Percentiles rank a stretch among this genome's conserved stretches.
Evolutionary conservation across 2,888 invertebrate species (phyloP).

Genomic region (Holacanthella duospinosa): DNA sequence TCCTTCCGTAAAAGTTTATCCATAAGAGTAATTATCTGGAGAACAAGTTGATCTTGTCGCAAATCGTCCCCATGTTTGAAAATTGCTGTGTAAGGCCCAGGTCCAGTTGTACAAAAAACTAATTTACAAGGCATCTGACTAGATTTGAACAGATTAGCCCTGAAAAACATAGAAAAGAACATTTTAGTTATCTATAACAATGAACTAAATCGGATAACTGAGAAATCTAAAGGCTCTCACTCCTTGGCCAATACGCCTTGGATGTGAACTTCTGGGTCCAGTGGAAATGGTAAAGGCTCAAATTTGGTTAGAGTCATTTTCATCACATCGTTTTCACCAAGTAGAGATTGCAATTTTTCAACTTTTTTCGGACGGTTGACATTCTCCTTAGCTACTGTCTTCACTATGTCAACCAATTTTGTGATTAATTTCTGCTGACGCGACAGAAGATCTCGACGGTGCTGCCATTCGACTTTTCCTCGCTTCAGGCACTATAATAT

Average conservation of each 20-base stretch:
- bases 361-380: conserved; percentile 86
- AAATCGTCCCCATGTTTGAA: conserved; percentile 97
- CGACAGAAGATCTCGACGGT: conserved; percentile 62
- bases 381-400: conserved; percentile 76
- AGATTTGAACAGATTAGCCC: conserved; percentile 86
- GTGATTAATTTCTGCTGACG: conserved; percentile 86
- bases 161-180: conserved; percentile 32
- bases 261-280: conserved; percentile 83
- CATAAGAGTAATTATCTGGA: conserved; percentile 98
- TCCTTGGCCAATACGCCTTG: conserved; percentile 79
- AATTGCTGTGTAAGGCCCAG: conserved; percentile 69
- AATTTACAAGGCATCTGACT: conserved; percentile 89
- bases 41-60: conserved; percentile 89
- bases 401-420: conserved; percentile 75
- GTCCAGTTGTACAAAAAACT: conserved; percentile 71
- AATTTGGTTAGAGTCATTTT: conserved; percentile 81
- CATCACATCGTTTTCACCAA: conserved; percentile 65
- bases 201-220: conserved; percentile 11
- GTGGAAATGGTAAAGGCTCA: conserved; percentile 83
- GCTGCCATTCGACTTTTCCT: conserved; percentile 59
- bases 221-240: conserved; percentile 38
- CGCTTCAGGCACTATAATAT: conserved; percentile 40
- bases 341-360: conserved; percentile 70
- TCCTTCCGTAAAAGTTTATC: conserved; percentile 86
- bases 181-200: conserved; percentile 9